These are phyloP conservation scores for Mirounga angustirostris DNA, from an alignment of 2,113 vertebrate genomes.

Conservation along the genomic window DNA sequence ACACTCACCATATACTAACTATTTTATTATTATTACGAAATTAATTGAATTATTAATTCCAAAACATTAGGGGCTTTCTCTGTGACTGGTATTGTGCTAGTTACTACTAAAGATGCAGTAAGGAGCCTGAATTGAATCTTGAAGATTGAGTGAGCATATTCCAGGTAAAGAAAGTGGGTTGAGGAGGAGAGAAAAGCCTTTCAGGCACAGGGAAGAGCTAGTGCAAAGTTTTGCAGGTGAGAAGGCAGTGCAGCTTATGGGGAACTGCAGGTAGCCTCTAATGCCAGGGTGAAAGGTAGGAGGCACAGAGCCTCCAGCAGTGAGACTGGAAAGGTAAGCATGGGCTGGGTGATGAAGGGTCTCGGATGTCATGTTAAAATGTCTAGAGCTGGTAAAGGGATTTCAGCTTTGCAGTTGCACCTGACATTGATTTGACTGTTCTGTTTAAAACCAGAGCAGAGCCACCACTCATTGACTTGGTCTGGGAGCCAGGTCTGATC, in stretches of 20 bases:
- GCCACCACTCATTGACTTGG: neutral
- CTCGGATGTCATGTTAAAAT: neutral
- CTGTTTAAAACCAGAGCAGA: neutral
- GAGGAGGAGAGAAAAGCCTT: neutral
- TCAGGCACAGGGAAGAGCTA: neutral
- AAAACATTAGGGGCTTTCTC: neutral
- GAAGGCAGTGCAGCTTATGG: neutral
- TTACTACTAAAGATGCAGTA: neutral
- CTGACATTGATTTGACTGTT: neutral
- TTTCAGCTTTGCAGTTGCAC: neutral
- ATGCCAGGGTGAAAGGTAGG: neutral
- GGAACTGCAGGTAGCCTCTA: neutral
- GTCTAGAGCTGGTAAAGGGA: neutral
- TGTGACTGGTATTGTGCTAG: neutral
- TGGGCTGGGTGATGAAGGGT: neutral
- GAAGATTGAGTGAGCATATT: neutral
- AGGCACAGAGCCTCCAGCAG: neutral
- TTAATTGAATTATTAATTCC: neutral
- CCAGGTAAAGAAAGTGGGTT: neutral
- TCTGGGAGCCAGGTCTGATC: neutral
- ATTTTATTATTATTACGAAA: conserved; percentile 33
- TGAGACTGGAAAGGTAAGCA: neutral
- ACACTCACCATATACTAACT: neutral
- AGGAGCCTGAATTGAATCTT: neutral
- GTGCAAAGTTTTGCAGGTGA: neutral